phyloP scores from a whole-genome alignment of 2,113 vertebrate species.

The Burhinus oedicnemus region DNA sequence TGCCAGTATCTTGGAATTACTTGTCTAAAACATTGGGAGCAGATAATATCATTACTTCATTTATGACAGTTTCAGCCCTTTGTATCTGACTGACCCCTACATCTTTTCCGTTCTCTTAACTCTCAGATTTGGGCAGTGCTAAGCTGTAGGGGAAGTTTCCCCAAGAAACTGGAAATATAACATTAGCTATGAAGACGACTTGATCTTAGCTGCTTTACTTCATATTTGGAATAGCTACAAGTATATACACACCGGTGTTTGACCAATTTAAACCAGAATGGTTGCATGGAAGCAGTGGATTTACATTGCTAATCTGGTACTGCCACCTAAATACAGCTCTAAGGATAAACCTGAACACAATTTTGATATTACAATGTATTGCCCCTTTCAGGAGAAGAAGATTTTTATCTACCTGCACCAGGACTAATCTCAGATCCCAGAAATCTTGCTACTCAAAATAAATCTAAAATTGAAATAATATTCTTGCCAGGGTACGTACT shows the following conservation, averaged over 20 bases:
- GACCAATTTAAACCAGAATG: neutral
- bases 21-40: neutral
- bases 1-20: neutral
- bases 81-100: neutral
- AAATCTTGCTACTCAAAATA: neutral
- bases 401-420: neutral
- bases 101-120: neutral
- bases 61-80: neutral
- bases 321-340: neutral
- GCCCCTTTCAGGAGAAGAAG: neutral
- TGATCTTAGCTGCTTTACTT: neutral
- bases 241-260: neutral
- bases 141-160: neutral
- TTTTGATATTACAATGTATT: neutral
- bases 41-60: neutral
- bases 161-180: neutral
- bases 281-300: neutral
- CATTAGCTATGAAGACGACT: neutral
- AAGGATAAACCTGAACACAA: neutral
- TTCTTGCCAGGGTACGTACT: neutral
- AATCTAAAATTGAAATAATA: neutral
- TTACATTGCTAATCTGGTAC: neutral
- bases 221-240: neutral
- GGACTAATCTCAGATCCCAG: neutral
- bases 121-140: neutral